A percentile compares a stretch with the other conserved stretches of the same genome.
phyloP scores from a whole-genome alignment of 2,797 vertebrate species.

The Anguilla anguilla region DNA sequence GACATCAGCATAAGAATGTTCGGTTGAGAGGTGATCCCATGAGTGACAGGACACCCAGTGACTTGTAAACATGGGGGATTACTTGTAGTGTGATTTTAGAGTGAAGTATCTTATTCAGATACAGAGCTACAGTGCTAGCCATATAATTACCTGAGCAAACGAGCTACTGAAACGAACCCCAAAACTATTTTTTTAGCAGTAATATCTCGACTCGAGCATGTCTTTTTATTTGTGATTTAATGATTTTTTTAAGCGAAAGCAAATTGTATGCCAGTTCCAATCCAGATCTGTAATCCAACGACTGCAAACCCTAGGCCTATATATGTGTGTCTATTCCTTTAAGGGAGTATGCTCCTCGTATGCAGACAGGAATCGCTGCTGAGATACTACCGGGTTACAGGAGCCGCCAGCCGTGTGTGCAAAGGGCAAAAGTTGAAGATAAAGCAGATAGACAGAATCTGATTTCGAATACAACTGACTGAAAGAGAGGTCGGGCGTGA shows the following conservation, averaged over 20 bases:
- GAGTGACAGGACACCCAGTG: too few species aligned
- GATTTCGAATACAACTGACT: background rate
- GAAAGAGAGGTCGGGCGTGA: background rate
- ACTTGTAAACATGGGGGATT: too few species aligned
- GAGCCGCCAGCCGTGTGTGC: background rate
- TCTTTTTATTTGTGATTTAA: background rate
- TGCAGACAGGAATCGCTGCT: slow-evolving; percentile 62
- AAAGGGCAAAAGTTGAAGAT: background rate
- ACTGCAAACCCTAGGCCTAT: background rate
- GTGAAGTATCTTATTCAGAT: too few species aligned
- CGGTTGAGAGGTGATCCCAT: too few species aligned
- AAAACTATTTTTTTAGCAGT: too few species aligned
- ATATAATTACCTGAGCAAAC: too few species aligned
- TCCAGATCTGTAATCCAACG: background rate
- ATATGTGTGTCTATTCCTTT: background rate
- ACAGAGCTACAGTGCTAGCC: too few species aligned
- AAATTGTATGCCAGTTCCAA: background rate
- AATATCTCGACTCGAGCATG: too few species aligned
- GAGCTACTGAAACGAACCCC: too few species aligned
- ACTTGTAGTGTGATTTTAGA: too few species aligned
- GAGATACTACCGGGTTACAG: slow-evolving; percentile 45
- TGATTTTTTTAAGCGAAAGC: background rate
- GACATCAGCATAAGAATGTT: too few species aligned
- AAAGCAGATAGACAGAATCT: background rate
- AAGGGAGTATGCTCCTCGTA: background rate